Evolutionary conservation across 2,113 vertebrate genomes (phyloP), one percentile per base, ranked within the genome.

Genomic region (Pogonocichla stellata): DNA sequence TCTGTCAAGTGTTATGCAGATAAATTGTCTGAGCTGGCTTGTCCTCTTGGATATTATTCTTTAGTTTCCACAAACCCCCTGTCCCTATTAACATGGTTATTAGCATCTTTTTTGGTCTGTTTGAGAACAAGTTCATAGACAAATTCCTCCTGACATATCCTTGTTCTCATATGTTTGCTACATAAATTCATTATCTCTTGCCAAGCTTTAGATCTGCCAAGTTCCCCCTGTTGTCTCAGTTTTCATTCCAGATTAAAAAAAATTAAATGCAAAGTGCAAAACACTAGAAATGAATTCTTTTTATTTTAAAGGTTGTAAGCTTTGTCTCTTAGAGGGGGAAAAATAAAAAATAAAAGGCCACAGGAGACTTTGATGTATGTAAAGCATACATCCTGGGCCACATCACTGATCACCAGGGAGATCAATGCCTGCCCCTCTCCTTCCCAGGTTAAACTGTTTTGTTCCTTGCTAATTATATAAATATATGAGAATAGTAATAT

Each of bases 111-210:
- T 92, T 95, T 42, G 60, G 93, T 92, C 83, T 93, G 34, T 86
- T 73, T 88, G 67, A 96, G 97, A 97, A 88, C 81, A 83, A 97
- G 92, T 89, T 84, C 82, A 31, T 69, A 66, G 90, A 91, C 91
- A 97, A 98, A 97, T 94, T 94, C 71, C 56, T 96, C 45, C 16
- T 90, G 97, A 94, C 93, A 80, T 53, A 47, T 91, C 91, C 92
- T 96, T 96, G 86, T 92, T 97, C 92, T 95, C 15, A 18, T 92
- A 12, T 60, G 78, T 94, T 95, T 92, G 80, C 66, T 89, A 50
- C 88, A 95, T 93, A 97, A 95, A 96, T 86, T 94, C 61, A 77
- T 84, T 96, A 78, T 93, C 74, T 95, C 47, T 94, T 86, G 91
- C 81, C 53, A 88, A 79, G 75, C 65, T 77, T 95, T 71, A 95